phyloP scores from a whole-genome alignment of 2,797 vertebrate species.

The Anabas testudineus region DNA sequence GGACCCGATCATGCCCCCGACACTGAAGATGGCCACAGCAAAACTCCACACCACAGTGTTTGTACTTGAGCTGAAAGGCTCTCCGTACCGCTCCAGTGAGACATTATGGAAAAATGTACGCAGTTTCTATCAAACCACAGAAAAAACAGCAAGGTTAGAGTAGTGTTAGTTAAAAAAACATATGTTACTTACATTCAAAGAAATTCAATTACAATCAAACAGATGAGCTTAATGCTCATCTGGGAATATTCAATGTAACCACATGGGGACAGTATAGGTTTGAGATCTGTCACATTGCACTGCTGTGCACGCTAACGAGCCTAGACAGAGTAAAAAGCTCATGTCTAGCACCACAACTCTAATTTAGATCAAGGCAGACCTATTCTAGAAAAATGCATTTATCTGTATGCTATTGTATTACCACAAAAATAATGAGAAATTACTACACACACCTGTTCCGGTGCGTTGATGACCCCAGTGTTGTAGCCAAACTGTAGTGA shows the following conservation, averaged over 20 bases:
- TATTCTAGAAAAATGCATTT: neutral
- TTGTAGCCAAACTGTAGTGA: slow-evolving; percentile 97
- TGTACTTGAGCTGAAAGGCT: slow-evolving; percentile 46
- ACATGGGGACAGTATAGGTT: slow-evolving; percentile 63
- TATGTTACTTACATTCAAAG: neutral
- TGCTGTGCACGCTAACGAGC: neutral
- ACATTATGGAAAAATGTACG: slow-evolving; percentile 86
- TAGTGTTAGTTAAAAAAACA: neutral
- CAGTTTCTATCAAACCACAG: slow-evolving; percentile 86
- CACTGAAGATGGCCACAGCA: slow-evolving; percentile 93
- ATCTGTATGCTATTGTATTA: neutral
- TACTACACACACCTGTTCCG: slow-evolving; percentile 83
- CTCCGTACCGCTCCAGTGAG: slow-evolving; percentile 66
- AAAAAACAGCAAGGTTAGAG: neutral
- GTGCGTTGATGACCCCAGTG: slow-evolving; percentile 95
- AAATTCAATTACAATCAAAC: neutral
- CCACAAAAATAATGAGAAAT: neutral
- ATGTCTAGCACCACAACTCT: neutral
- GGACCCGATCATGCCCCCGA: slow-evolving; percentile 95
- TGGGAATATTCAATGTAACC: slow-evolving; percentile 35
- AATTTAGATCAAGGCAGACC: neutral
- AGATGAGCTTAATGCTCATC: neutral
- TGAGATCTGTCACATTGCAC: neutral
- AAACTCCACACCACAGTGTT: slow-evolving; percentile 90
- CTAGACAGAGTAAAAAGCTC: neutral